Base-by-base conservation (phyloP, 2,113 vertebrate genomes). In the Cinclus cinclus region DNA sequence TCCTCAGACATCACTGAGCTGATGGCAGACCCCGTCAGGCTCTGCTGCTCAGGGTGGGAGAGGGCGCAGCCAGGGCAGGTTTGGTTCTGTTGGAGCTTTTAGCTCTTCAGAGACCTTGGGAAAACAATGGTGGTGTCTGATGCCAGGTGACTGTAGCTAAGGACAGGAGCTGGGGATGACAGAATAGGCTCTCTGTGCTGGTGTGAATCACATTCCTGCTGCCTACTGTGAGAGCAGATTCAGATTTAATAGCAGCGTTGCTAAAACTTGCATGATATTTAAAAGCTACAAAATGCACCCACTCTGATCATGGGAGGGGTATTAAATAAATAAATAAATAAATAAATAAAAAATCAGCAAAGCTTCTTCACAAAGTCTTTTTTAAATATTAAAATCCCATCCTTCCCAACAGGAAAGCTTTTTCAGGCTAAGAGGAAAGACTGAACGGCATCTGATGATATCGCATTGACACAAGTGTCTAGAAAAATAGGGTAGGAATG, bases 391-490 rank as follows among this genome's bases (percentile, higher is more conserved):
- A 91, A 94, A 96, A 88, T 46, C 93, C 77, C 70, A 37, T 82
- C 91, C 82, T 93, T 95, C 91, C 94, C 94, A 92, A 92, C 88
- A 95, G 92, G 80, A 95, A 94, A 94, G 94, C 92, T 92, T 91
- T 95, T 80, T 92, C 89, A 84, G 86, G 64, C 89, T 90, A 65
- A 94, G 90, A 77, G 83, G 86, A 90, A 83, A 39, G 23, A 53
- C 89, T 94, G 90, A 94, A 85, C 87, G n/a, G 91, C 90, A 75
- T 94, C 84, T 94, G 90, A 96, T 93, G 95, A 73, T 90, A 93
- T 95, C 18, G 15, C 93, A 95, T 95, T 96, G 95, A 96, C 95
- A 95, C 94, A 67, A 96, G 90, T 94, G 91, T 97, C 96, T 95
- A 88, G 95, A 95, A 92, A 96, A 96, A 97, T 96, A 91, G 83